phyloP scores from a whole-genome alignment of 2,888 invertebrate species.

The Allolobophora icterica region DNA sequence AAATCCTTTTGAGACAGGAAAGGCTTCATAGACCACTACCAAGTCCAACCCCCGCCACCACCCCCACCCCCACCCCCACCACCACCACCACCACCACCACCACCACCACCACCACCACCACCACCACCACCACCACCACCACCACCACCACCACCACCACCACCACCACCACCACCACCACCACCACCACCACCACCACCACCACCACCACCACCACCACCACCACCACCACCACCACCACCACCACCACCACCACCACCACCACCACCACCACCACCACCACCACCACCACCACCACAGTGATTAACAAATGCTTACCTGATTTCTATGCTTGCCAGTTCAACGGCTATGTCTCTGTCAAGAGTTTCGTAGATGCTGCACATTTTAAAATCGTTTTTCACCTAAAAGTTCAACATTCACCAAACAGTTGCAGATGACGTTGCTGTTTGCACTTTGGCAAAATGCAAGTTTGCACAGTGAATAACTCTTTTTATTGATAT shows the following conservation, averaged over 20 bases:
- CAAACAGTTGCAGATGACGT: background rate
- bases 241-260: background rate
- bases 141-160: background rate
- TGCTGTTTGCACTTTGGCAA: background rate
- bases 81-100: too few species aligned
- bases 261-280: background rate
- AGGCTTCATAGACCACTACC: background rate
- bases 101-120: background rate
- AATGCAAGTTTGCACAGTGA: background rate
- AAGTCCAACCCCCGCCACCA: too few species aligned
- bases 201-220: too few species aligned
- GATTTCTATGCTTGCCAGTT: conserved; percentile 14
- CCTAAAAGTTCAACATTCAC: background rate
- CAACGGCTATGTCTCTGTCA: background rate
- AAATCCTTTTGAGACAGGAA: conserved; percentile 5
- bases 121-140: background rate
- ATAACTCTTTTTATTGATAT: background rate
- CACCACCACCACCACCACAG: background rate
- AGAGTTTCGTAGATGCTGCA: background rate
- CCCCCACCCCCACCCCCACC: background rate
- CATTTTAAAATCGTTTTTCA: background rate
- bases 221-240: background rate
- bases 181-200: background rate
- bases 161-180: background rate
- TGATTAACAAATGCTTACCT: background rate